Evolutionary conservation across 2,888 invertebrate genomes (phyloP).

Genomic region (Dasysyrphus tricinctus): DNA sequence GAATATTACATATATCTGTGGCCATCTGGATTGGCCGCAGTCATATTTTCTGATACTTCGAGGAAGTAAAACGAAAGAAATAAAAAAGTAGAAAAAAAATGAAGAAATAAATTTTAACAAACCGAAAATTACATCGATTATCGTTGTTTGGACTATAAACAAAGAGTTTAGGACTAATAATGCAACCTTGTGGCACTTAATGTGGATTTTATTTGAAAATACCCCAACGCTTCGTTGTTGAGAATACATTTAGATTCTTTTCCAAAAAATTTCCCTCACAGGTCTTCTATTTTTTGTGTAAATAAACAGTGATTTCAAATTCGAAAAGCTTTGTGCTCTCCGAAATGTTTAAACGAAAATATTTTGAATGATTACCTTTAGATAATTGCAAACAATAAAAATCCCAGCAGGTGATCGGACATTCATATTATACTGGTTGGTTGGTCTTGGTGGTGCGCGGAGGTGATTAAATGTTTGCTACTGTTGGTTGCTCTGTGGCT

Average conservation of each 20-base stretch:
- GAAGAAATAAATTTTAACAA: conserved; percentile 21
- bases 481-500: conserved; percentile 17
- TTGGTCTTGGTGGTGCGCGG: no score
- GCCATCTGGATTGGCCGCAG: conserved; percentile 60
- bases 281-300: conserved; percentile 38
- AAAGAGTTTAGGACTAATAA: conserved; percentile 69
- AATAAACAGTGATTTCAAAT: conserved; percentile 50
- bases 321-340: conserved; percentile 45
- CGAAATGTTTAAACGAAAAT: conserved; percentile 56
- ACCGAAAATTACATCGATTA: conserved; percentile 57
- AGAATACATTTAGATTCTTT: conserved; percentile 13
- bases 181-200: conserved; percentile 69
- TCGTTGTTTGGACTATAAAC: conserved; percentile 54
- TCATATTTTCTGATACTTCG: conserved; percentile 32
- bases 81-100: neutral
- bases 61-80: neutral
- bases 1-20: neutral
- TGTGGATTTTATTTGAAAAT: conserved; percentile 51
- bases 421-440: conserved; percentile 15
- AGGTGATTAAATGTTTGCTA: conserved; percentile 34
- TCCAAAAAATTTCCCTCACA: neutral
- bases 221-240: conserved; percentile 3
- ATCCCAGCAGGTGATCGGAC: conserved; percentile 65
- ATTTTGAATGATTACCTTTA: conserved; percentile 68
- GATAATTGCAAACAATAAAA: conserved; percentile 70